Conservation (phyloP, 2,113 vertebrate genomes). For the Columba janthina region DNA sequence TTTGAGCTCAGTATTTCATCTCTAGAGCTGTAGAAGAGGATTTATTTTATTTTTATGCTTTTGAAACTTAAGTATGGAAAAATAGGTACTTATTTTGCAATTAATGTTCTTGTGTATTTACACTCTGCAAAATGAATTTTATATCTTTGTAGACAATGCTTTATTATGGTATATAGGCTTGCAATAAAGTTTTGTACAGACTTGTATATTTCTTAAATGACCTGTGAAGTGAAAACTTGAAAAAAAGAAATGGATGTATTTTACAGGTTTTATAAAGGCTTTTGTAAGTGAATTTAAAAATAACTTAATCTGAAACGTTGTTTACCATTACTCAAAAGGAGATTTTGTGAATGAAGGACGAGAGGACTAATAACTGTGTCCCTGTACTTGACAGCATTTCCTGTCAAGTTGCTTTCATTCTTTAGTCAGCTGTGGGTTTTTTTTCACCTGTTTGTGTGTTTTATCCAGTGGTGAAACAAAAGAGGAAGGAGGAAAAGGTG, state of each 20-base stretch:
- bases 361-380: not conserved
- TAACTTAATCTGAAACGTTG: not conserved
- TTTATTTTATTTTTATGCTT: not conserved
- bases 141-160: not conserved
- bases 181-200: not conserved
- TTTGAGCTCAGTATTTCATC: not conserved
- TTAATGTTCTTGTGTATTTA: not conserved
- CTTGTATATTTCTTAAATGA: not conserved
- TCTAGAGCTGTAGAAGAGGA: not conserved
- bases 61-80: not conserved
- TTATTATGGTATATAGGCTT: not conserved
- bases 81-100: not conserved
- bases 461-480: not conserved
- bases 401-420: not conserved
- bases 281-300: not conserved
- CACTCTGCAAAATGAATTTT: not conserved
- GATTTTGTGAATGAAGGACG: slow-evolving; percentile 12
- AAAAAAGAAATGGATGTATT: not conserved
- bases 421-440: not conserved
- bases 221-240: not conserved
- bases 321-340: not conserved
- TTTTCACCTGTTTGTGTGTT: not conserved
- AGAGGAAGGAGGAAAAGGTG: not conserved
- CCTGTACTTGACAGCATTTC: not conserved
- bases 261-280: not conserved